Evolutionary conservation across 2,113 vertebrate species (phyloP).

Genomic region (Artemisiospiza belli): DNA sequence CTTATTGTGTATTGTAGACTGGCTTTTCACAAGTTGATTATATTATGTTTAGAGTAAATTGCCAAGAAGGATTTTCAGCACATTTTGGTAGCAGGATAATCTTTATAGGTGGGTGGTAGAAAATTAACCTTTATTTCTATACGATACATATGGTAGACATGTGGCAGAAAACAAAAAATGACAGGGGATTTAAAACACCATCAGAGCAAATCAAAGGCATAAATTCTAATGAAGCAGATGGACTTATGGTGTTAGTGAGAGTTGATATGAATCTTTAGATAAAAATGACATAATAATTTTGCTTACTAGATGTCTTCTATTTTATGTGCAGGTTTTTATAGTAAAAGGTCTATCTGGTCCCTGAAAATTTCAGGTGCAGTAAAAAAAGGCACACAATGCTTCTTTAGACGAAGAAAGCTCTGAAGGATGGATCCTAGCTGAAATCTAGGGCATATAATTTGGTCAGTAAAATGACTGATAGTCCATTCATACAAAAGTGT

Average conservation of each 20-base stretch:
- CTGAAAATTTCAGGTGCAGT: neutral
- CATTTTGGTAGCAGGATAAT: neutral
- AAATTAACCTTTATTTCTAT: constrained; percentile 54
- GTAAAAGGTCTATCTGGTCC: neutral
- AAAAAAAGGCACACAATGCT: neutral
- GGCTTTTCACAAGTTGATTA: neutral
- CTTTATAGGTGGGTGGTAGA: constrained; percentile 42
- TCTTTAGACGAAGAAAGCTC: neutral
- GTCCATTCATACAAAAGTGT: neutral
- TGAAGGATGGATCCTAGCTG: neutral
- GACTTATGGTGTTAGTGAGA: neutral
- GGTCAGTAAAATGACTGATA: neutral
- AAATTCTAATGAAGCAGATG: constrained; percentile 50
- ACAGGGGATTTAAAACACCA: constrained; percentile 46
- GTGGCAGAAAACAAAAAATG: constrained; percentile 62
- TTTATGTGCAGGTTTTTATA: neutral
- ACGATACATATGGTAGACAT: constrained; percentile 57
- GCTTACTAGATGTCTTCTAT: neutral
- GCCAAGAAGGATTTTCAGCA: neutral
- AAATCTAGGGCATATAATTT: neutral
- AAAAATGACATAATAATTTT: constrained; percentile 4
- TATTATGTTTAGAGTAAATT: neutral
- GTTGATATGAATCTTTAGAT: neutral
- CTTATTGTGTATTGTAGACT: neutral
- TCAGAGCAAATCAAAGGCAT: constrained; percentile 51